Percentiles rank a stretch among this genome's conserved stretches.
Evolutionary conservation across 2,888 invertebrate species (phyloP).

Genomic region (Heliconius ethilla): DNA sequence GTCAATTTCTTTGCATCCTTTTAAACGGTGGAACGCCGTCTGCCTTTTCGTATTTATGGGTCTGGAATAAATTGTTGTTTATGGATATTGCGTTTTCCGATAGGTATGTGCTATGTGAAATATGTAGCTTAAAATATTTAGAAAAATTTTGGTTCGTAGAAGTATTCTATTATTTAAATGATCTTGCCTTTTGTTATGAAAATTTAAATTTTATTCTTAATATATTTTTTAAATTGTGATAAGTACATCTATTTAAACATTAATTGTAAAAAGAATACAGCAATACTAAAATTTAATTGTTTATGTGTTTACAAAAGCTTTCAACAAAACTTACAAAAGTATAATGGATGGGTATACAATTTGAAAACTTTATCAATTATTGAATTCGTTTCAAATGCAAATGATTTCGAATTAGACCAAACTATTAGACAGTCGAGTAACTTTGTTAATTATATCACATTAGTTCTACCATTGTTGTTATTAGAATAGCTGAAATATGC

Average conservation of each 20-base stretch:
- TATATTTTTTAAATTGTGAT: not conserved
- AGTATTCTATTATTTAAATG: not conserved
- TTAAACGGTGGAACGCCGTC: conserved; percentile 47
- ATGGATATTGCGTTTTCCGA: conserved; percentile 53
- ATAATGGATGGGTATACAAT: not conserved
- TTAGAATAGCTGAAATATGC: not conserved
- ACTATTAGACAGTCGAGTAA: not conserved
- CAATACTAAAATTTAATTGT: too few species aligned
- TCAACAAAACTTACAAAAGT: not conserved
- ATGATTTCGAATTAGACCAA: not conserved
- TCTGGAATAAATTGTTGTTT: conserved; percentile 65
- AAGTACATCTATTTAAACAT: not conserved
- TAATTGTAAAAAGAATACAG: too few species aligned
- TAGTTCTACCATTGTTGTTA: conserved; percentile 5
- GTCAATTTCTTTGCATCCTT: conserved; percentile 36
- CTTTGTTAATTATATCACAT: conserved; percentile 8
- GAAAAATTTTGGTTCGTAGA: not conserved
- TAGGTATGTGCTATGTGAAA: conserved; percentile 47
- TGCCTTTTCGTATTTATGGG: conserved; percentile 64
- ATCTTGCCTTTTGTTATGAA: too few species aligned
- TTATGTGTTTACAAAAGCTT: not conserved
- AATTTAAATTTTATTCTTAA: too few species aligned
- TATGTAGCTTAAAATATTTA: conserved; percentile 24
- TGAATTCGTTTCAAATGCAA: not conserved
- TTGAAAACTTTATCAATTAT: conserved; percentile 10